Evolutionary conservation across 1,140 invertebrate species (phyloP).

Genomic region (Psilanteris sp.): DNA sequence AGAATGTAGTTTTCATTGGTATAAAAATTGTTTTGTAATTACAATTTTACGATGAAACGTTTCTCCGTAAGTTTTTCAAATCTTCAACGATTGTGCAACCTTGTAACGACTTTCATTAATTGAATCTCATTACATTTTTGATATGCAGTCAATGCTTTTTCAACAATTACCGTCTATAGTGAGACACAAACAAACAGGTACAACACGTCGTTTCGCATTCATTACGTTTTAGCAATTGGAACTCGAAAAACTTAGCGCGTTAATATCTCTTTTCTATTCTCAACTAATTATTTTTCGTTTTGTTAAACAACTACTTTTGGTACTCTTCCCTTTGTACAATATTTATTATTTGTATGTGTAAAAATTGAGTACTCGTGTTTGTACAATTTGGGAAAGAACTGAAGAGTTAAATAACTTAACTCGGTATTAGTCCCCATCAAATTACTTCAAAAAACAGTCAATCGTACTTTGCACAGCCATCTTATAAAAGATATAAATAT

Average conservation of each 20-base stretch:
- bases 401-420: constrained; percentile 16
- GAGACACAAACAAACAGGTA: constrained; percentile 19
- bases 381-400: constrained; percentile 36
- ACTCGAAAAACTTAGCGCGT: background rate
- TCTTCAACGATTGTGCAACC: background rate
- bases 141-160: constrained; percentile 6
- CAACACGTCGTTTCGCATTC: constrained; percentile 5
- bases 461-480: constrained; percentile 42
- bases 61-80: background rate
- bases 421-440: constrained; percentile 19
- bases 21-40: background rate
- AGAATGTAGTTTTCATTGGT: no score
- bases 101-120: constrained; percentile 4
- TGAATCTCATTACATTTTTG: constrained; percentile 17
- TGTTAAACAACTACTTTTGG: constrained; percentile 4
- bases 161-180: constrained; percentile 4
- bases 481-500: constrained; percentile 40
- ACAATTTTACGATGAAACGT: background rate
- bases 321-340: constrained; percentile 34
- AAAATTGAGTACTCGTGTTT: constrained; percentile 28
- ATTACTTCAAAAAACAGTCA: constrained; percentile 33
- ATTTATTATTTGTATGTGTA: constrained; percentile 33
- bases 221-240: background rate
- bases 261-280: background rate
- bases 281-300: background rate